Evolutionary conservation across 2,113 vertebrate species (phyloP).

Genomic region (Microtus oregoni): DNA sequence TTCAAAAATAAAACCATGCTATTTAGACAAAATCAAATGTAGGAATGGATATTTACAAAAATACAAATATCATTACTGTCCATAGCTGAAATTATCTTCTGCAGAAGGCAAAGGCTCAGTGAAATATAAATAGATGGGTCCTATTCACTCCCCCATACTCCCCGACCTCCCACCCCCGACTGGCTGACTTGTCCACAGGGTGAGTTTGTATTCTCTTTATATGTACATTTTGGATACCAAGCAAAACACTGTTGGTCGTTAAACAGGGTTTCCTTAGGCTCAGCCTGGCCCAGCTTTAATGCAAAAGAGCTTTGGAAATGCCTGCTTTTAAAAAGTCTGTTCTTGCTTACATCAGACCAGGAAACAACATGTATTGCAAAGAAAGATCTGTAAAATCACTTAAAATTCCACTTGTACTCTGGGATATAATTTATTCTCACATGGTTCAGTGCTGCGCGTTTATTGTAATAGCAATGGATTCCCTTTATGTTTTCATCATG

Average conservation of each 20-base stretch:
- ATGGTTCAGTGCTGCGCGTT: background rate
- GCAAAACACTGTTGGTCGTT: conserved; percentile 67
- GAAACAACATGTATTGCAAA: background rate
- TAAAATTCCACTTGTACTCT: conserved; percentile 67
- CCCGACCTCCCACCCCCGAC: conserved; percentile 69
- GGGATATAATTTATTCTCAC: conserved; percentile 33
- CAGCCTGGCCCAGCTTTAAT: conserved; percentile 55
- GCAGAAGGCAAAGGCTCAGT: conserved; percentile 6
- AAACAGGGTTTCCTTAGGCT: conserved; percentile 73
- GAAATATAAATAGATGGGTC: background rate
- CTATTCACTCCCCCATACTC: background rate
- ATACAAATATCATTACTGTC: conserved; percentile 62
- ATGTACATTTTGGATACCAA: conserved; percentile 70
- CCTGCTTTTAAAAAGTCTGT: conserved; percentile 27
- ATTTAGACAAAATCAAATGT: conserved; percentile 40
- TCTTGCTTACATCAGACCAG: conserved; percentile 27
- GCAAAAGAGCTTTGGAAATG: background rate
- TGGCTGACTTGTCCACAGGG: conserved; percentile 57
- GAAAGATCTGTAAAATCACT: background rate
- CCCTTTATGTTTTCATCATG: background rate
- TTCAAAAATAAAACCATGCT: background rate
- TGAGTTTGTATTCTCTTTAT: conserved; percentile 63
- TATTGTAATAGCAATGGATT: conserved; percentile 54
- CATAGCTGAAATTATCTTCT: conserved; percentile 74
- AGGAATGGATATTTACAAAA: conserved; percentile 69